Percentiles rank a stretch among this genome's conserved stretches.
These are phyloP conservation scores for Lissocephala sabroskyi DNA, from an alignment of 2,888 invertebrate genomes.

Conservation along the genomic window DNA sequence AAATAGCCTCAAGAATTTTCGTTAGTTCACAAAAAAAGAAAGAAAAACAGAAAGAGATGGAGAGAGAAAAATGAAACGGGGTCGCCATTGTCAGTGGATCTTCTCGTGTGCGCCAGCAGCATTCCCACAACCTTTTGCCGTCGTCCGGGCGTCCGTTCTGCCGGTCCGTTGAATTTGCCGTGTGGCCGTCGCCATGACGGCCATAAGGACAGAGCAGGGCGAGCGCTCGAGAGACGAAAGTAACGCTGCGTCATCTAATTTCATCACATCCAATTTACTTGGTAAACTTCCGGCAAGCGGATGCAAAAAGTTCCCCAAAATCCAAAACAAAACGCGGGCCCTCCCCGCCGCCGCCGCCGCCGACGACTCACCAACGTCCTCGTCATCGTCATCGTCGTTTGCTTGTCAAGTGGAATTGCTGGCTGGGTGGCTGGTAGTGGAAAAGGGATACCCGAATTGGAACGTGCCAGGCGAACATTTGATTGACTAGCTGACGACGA, in stretches of 20 bases:
- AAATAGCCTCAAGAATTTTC: constrained; percentile 14
- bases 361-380: neutral
- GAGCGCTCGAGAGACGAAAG: no score
- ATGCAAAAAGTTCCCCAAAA: constrained; percentile 11
- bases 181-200: no score
- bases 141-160: neutral
- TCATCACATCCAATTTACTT: constrained; percentile 18
- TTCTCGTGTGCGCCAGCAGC: neutral
- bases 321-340: constrained; percentile 4
- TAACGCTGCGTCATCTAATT: constrained; percentile 15
- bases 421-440: no score
- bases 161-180: neutral
- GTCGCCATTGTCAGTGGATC: neutral
- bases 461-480: neutral
- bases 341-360: neutral
- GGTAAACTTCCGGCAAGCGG: constrained; percentile 18
- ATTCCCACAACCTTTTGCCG: neutral
- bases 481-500: neutral
- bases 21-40: constrained; percentile 11
- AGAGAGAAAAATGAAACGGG: no score
- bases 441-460: no score
- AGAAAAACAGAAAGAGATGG: no score
- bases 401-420: neutral
- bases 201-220: no score
- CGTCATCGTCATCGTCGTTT: neutral